Conservation (phyloP, 2,113 vertebrate species). For the Orthonyx spaldingii region DNA sequence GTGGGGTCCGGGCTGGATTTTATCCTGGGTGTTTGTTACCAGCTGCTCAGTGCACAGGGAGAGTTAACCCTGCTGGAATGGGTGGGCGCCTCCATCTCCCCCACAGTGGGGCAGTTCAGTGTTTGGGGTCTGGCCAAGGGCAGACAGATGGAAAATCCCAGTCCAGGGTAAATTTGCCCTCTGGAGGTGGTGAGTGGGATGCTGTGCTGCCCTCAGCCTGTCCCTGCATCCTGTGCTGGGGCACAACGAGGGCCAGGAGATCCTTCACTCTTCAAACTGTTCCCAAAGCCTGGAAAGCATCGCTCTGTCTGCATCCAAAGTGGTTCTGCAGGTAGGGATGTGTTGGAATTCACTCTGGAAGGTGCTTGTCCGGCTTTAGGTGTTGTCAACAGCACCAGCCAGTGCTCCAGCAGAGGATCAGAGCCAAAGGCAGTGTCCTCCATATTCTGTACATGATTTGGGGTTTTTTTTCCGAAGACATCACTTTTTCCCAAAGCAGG, state of each 20-base stretch:
- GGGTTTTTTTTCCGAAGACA: background rate
- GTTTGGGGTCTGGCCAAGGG: background rate
- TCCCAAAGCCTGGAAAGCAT: background rate
- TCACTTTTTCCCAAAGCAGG: background rate
- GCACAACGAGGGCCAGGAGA: background rate
- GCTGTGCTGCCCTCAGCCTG: background rate
- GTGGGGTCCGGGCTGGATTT: background rate
- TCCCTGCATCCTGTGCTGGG: background rate
- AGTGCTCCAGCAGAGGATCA: background rate
- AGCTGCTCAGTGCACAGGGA: background rate
- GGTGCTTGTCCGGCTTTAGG: background rate
- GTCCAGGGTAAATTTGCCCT: too few species aligned
- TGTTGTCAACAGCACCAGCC: background rate
- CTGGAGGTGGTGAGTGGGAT: fast-evolving
- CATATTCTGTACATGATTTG: background rate
- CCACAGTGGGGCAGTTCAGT: background rate
- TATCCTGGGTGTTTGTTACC: background rate
- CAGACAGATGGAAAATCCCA: background rate
- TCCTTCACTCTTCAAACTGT: background rate
- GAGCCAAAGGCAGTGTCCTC: background rate
- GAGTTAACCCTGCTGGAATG: background rate
- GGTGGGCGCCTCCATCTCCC: background rate
- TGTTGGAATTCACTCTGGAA: background rate
- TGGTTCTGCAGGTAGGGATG: fast-evolving
- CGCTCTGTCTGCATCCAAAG: fast-evolving